Percentiles rank a stretch among this genome's conserved stretches.
These are phyloP conservation scores for Drosophila biarmipes DNA, from an alignment of 1,140 invertebrate genomes.

Conservation along the genomic window DNA sequence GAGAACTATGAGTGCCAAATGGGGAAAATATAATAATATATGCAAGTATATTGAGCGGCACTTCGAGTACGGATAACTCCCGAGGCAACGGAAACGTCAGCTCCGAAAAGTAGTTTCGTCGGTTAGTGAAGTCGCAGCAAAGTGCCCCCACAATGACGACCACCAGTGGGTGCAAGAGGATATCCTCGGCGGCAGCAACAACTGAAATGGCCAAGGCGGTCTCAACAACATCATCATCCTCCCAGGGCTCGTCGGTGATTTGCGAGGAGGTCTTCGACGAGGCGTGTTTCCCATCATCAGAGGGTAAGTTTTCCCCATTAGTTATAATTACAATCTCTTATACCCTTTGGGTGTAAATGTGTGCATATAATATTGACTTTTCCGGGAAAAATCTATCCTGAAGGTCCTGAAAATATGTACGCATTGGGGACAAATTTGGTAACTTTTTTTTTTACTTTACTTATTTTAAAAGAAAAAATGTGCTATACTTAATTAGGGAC, in stretches of 20 bases:
- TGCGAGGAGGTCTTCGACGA: constrained; percentile 93
- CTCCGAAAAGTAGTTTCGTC: background rate
- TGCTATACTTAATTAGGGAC: too few relatives aligned
- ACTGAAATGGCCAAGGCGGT: constrained; percentile 27
- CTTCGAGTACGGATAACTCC: constrained; percentile 9
- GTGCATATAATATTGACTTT: background rate
- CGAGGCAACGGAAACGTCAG: background rate
- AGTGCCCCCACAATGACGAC: constrained; percentile 40
- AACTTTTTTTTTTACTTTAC: too few relatives aligned
- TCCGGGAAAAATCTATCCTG: too few relatives aligned
- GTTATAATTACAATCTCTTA: background rate
- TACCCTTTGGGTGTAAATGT: background rate
- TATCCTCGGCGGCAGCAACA: constrained; percentile 44
- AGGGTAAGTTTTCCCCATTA: constrained; percentile 86
- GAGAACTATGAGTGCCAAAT: constrained; percentile 19
- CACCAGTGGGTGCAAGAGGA: constrained; percentile 29
- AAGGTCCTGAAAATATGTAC: too few relatives aligned
- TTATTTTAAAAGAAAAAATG: too few relatives aligned
- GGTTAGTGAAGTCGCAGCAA: constrained; percentile 1
- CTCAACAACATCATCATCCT: constrained; percentile 55
- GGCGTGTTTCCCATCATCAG: constrained; percentile 90
- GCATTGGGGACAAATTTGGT: too few relatives aligned
- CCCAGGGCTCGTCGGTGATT: constrained; percentile 87
- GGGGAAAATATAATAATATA: constrained; percentile 6
- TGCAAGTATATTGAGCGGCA: constrained; percentile 13